phyloP scores from a whole-genome alignment of 2,797 vertebrate genomes.

The Brachyrhaphis roseni region DNA sequence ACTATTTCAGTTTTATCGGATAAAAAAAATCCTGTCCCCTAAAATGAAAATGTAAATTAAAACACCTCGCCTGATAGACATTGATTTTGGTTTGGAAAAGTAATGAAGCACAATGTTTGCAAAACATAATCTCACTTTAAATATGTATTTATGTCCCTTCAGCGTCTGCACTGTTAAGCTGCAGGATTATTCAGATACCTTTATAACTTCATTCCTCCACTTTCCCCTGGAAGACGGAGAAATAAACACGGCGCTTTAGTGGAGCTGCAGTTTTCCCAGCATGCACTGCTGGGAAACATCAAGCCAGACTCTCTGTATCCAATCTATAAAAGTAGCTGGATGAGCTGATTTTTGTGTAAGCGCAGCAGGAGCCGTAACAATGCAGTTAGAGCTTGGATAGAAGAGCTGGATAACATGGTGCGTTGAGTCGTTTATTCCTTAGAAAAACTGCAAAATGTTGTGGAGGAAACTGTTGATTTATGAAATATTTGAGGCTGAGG shows the following conservation, averaged over 20 bases:
- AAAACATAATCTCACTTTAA: neutral
- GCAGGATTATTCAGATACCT: slow-evolving; percentile 55
- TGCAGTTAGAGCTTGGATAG: slow-evolving; percentile 41
- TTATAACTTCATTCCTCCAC: slow-evolving; percentile 34
- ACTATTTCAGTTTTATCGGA: neutral
- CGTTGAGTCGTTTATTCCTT: slow-evolving; percentile 15
- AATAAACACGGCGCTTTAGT: slow-evolving; percentile 33
- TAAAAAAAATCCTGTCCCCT: neutral
- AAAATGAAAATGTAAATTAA: neutral
- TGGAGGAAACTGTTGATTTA: neutral
- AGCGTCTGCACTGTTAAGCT: slow-evolving; percentile 12
- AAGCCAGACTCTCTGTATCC: slow-evolving; percentile 33
- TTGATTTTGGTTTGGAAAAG: neutral
- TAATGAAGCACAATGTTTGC: neutral
- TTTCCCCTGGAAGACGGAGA: slow-evolving; percentile 47
- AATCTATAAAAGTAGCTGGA: slow-evolving; percentile 57
- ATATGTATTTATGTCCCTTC: no score
- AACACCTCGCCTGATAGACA: neutral
- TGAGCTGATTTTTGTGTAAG: slow-evolving; percentile 33
- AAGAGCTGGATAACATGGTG: slow-evolving; percentile 21
- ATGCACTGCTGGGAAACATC: slow-evolving; percentile 23
- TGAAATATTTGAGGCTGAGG: neutral
- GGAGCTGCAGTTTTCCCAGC: slow-evolving; percentile 31
- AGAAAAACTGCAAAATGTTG: neutral
- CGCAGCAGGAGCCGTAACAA: slow-evolving; percentile 54